Conservation (phyloP, 2,113 vertebrate genomes). For the Bubo blakistoni region DNA sequence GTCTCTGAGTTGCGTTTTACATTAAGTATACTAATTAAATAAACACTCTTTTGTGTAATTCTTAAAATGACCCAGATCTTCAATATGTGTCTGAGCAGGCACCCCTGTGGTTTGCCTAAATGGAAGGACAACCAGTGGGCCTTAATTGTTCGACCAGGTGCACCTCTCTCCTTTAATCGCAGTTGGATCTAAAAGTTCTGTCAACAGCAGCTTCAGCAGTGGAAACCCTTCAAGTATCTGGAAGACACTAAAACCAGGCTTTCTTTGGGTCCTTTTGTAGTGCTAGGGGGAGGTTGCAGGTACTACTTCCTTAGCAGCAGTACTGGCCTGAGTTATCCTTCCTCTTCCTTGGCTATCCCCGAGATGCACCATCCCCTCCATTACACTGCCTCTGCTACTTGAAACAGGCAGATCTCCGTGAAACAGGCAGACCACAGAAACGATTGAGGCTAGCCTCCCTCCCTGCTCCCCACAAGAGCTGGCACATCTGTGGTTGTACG, state of each 20-base stretch:
- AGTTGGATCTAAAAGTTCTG: not conserved
- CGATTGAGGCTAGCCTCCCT: not conserved
- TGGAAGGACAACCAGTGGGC: not conserved
- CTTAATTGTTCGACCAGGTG: not conserved
- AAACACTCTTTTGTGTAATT: constrained; percentile 44
- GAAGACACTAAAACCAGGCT: not conserved
- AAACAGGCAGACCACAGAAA: not conserved
- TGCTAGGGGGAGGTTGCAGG: not conserved
- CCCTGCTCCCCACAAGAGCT: not conserved
- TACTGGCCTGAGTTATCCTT: not conserved
- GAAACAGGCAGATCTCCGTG: not conserved
- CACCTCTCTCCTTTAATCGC: not conserved
- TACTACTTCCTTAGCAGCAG: not conserved
- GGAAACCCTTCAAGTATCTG: not conserved
- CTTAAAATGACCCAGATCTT: constrained; percentile 13
- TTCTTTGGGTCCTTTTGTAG: not conserved
- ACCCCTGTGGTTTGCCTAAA: not conserved
- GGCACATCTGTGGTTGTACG: fast-evolving
- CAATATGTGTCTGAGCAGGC: not conserved
- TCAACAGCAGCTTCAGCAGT: not conserved
- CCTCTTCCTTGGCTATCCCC: not conserved
- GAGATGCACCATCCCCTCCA: not conserved
- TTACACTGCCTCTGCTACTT: not conserved
- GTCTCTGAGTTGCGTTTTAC: not conserved
- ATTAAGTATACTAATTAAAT: constrained; percentile 50